A percentile compares a stretch with the other conserved stretches of the same genome.
Conservation (phyloP, 2,797 vertebrate genomes). For the Xenentodon cancila region DNA sequence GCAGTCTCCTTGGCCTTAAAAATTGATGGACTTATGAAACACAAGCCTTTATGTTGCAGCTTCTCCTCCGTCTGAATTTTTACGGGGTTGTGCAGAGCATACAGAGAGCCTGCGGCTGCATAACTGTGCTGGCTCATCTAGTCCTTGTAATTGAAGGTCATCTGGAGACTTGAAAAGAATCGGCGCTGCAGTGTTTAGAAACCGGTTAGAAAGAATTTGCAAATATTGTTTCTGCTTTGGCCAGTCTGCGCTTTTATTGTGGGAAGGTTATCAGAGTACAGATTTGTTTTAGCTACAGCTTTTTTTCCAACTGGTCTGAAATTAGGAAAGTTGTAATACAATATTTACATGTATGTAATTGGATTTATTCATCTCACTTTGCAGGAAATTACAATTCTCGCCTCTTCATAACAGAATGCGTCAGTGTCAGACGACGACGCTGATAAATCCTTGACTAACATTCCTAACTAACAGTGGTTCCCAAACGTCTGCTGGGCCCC, state of each 20-base stretch:
- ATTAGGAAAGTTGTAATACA: conserved; percentile 2
- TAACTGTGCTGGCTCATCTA: conserved; percentile 26
- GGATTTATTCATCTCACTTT: conserved; percentile 5
- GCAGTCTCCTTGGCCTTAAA: conserved; percentile 55
- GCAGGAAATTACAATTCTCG: conserved; percentile 1
- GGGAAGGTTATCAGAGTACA: conserved; percentile 3
- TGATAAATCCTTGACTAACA: not conserved
- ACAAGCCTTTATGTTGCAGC: conserved; percentile 29
- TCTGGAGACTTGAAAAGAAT: conserved; percentile 30
- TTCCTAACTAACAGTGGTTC: no score
- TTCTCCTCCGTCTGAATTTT: conserved; percentile 35
- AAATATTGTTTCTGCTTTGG: conserved; percentile 29
- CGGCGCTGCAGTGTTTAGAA: conserved; percentile 18
- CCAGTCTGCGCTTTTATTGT: conserved; percentile 7
- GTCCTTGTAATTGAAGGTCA: conserved; percentile 43
- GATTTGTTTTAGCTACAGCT: conserved; percentile 3
- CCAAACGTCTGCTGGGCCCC: no score
- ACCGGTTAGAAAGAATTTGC: conserved; percentile 15
- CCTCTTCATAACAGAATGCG: not conserved
- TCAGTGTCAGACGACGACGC: conserved; percentile 5
- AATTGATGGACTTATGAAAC: conserved; percentile 46
- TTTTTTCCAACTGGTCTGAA: conserved; percentile 7
- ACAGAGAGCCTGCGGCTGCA: conserved; percentile 24
- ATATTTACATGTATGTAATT: conserved; percentile 10
- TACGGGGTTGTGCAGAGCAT: conserved; percentile 8